Conservation (phyloP, 1,140 invertebrate species). For the Heterodera carotae region DNA sequence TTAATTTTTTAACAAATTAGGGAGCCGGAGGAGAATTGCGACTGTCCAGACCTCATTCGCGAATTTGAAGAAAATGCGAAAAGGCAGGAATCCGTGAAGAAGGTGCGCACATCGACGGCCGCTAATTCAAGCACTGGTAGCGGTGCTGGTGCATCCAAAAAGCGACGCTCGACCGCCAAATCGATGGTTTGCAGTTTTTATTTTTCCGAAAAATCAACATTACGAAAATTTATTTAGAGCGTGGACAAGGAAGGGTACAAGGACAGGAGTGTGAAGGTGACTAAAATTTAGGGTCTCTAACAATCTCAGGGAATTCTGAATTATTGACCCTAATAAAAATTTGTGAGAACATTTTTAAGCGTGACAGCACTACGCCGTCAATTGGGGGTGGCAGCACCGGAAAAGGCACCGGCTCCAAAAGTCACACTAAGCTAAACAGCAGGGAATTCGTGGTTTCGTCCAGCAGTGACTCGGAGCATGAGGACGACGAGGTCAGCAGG, state of each 20-base stretch:
- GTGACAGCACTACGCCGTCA: neutral
- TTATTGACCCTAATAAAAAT: neutral
- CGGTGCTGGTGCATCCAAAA: constrained; percentile 13
- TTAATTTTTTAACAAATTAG: constrained; percentile 4
- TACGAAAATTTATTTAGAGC: constrained; percentile 10
- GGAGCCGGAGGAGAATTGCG: constrained; percentile 25
- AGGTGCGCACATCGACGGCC: neutral
- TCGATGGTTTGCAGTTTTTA: constrained; percentile 5
- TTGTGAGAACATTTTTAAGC: neutral
- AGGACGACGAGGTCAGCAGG: no score
- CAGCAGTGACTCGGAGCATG: constrained; percentile 14
- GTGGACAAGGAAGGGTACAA: constrained; percentile 19
- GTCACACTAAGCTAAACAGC: neutral
- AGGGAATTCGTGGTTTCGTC: constrained; percentile 20
- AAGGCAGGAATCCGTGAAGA: neutral
- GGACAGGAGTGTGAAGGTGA: constrained; percentile 7
- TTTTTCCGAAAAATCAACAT: no score
- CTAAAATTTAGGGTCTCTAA: no score
- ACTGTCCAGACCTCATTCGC: constrained; percentile 19
- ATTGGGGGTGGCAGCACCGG: neutral
- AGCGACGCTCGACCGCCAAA: neutral
- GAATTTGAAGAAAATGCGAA: constrained; percentile 9
- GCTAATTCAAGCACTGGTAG: no score
- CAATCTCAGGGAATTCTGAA: no score
- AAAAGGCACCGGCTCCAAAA: neutral